Evolutionary conservation across 2,113 vertebrate genomes (phyloP), one percentile per base, ranked within the genome.

Genomic region (Rhinolophus ferrumequinum): DNA sequence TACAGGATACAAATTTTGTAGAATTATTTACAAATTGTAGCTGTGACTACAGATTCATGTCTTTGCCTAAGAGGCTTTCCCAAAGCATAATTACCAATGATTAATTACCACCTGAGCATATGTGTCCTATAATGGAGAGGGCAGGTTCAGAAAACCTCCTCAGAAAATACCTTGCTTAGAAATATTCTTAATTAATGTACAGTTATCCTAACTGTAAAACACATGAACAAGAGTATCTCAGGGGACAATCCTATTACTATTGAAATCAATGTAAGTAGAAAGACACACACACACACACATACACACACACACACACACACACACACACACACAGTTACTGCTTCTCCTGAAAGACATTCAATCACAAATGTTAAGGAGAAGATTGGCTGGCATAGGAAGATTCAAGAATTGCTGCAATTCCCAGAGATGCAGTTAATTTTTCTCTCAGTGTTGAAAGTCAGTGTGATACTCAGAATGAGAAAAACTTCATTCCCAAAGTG

Each of bases 11-110:
- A 66, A 35, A n/a, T 75, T 97, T 92, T 84, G 12, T n/a, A 77
- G 72, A 94, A 70, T 81, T 70, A 82, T 28, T 90, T 92, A 76
- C 66, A 96, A 92, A 93, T 64, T 73, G 56, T 52, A 89, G 52
- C 41, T 76, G 8, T 72, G 89, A 75, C 82, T 62, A 76, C 47
- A 66, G 90, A 33, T 9, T 28, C 83, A 3, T 35, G 52, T 85
- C 62, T 62, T 75, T 83, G 30, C 26, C 28, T 33, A 8, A 41
- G 50, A 67, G 14, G 67, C 60, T 56, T 94, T 92, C 80, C 56
- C 86, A 93, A 92, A 83, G 58, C 77, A 33, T 79, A 86, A 83
- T 82, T 90, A 70, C 3, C 86, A 82, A 69, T 19, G 56, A 82
- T 67, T 79, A 73, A 86, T 77, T 9, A 64, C 54, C 41, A 77